These are phyloP conservation scores for Rhinopomastus cyanomelas DNA, from an alignment of 2,113 vertebrate genomes.

Conservation along the genomic window DNA sequence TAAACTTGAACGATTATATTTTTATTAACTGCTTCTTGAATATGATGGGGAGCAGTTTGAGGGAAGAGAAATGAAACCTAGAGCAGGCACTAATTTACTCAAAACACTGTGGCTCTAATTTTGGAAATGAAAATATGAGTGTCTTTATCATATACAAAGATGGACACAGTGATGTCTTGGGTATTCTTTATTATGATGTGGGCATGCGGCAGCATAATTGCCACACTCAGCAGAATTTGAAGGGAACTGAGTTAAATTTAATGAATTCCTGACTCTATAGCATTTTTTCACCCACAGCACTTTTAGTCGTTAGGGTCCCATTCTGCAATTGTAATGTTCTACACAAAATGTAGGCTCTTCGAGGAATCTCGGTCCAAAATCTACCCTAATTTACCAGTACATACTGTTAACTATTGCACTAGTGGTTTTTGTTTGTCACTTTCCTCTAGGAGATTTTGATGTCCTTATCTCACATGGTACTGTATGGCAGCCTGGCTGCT, in stretches of 20 bases:
- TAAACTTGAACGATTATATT: not conserved
- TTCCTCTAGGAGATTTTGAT: not conserved
- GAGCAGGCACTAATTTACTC: not conserved
- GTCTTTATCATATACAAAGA: not conserved
- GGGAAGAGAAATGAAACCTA: not conserved
- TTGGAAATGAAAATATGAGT: not conserved
- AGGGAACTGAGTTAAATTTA: not conserved
- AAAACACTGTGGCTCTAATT: not conserved
- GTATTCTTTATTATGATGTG: not conserved
- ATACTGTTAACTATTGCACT: not conserved
- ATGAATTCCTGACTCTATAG: not conserved
- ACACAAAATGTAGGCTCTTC: not conserved
- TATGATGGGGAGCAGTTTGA: not conserved
- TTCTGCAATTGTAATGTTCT: not conserved
- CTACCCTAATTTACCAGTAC: not conserved
- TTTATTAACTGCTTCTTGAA: not conserved
- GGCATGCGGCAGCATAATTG: not conserved
- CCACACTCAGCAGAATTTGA: not conserved
- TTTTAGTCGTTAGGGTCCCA: not conserved
- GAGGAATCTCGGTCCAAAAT: not conserved
- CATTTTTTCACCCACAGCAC: not conserved
- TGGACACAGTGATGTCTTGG: not conserved
- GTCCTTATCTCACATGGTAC: not conserved
- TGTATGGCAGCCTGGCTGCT: not conserved
- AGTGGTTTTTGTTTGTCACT: not conserved